phyloP scores from a whole-genome alignment of 2,888 invertebrate genomes.

The Argyresthia goedartella region DNA sequence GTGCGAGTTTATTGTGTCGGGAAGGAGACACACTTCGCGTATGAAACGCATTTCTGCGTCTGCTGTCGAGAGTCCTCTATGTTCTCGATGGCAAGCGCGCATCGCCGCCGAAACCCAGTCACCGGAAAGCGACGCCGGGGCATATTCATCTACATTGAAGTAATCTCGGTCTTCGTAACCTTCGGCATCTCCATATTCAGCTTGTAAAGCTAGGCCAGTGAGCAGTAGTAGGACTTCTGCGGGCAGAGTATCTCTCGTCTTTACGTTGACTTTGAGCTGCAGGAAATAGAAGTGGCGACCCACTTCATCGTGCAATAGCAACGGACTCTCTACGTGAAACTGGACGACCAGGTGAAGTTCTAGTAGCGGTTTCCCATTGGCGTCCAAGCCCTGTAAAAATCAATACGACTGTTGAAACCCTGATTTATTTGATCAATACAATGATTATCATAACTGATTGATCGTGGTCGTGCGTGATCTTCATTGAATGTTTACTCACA shows the following conservation, averaged over 20 bases:
- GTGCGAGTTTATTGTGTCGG: slow-evolving; percentile 92
- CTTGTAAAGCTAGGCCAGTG: slow-evolving; percentile 92
- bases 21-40: slow-evolving; percentile 85
- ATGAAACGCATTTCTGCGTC: slow-evolving; percentile 93
- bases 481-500: slow-evolving; percentile 72
- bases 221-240: slow-evolving; percentile 81
- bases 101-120: slow-evolving; percentile 73
- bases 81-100: slow-evolving; percentile 85
- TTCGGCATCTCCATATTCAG: slow-evolving; percentile 87
- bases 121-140: slow-evolving; percentile 77
- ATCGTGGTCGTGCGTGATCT: too few species aligned
- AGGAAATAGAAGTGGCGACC: slow-evolving; percentile 95
- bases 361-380: slow-evolving; percentile 89
- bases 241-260: slow-evolving; percentile 73
- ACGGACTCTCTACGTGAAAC: slow-evolving; percentile 93
- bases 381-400: slow-evolving; percentile 85
- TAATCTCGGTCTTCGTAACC: slow-evolving; percentile 48
- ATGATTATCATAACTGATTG: too few species aligned
- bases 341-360: slow-evolving; percentile 92
- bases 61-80: slow-evolving; percentile 80
- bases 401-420: too few species aligned
- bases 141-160: slow-evolving; percentile 89
- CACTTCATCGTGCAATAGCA: slow-evolving; percentile 90
- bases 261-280: slow-evolving; percentile 91
- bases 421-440: too few species aligned